Conservation (phyloP, 30 jellyfish, hydroid and myxozoan genomes). For the Hydra vulgaris region DNA sequence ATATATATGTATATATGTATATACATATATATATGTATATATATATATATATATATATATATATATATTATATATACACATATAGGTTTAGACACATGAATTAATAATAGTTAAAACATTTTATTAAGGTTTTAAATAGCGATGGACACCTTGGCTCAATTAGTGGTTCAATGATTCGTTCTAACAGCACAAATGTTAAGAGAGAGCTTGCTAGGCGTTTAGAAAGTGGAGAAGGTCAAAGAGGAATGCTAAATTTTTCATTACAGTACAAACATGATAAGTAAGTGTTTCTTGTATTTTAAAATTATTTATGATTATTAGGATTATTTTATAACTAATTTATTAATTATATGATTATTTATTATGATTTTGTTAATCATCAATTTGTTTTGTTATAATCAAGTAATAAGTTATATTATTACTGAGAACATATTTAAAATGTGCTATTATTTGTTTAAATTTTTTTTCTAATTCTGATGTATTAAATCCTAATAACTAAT, state of each 20-base stretch:
- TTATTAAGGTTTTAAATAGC: conserved; percentile 15
- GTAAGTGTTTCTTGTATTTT: conserved; percentile 20
- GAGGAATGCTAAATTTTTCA: conserved; percentile 91
- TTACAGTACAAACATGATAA: conserved; percentile 72
- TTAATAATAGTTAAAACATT: not conserved
- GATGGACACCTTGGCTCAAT: conserved; percentile 7
- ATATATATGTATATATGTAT: no score
- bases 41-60: no score
- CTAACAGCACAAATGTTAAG: conserved; percentile 3
- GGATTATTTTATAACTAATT: not conserved
- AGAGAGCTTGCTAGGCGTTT: conserved; percentile 41
- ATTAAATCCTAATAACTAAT: no score
- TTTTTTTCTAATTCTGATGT: not conserved
- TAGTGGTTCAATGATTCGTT: conserved; percentile 2
- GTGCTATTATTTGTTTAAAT: no score
- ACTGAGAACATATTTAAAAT: no score
- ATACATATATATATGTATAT: no score
- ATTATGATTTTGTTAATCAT: not conserved
- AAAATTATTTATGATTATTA: not conserved
- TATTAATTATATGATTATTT: not conserved
- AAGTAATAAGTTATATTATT: no score
- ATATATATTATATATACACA: no score
- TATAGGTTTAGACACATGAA: no score
- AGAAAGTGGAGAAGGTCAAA: conserved; percentile 66
- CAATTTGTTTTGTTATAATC: no score